These are phyloP conservation scores for Lycaena phlaeas DNA, from an alignment of 2,888 invertebrate species.

Conservation along the genomic window DNA sequence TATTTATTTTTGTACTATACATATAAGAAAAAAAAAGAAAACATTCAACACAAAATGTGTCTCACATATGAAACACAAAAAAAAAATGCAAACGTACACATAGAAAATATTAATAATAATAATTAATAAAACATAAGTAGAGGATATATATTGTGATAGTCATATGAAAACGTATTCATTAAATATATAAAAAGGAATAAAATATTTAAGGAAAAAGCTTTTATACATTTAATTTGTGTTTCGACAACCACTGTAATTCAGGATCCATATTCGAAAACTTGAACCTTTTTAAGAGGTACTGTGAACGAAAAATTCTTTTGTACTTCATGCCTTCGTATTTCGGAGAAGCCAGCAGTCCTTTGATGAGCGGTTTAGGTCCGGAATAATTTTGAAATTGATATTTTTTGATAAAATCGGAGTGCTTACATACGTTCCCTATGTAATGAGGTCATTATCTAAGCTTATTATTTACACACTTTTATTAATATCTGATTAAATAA, in stretches of 20 bases:
- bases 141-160: too few species aligned
- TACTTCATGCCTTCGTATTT: conserved; percentile 23
- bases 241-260: conserved; percentile 10
- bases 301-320: conserved; percentile 24
- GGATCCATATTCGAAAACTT: conserved; percentile 20
- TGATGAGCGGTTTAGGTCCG: conserved; percentile 21
- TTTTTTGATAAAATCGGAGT: conserved; percentile 10
- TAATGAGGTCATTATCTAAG: conserved; percentile 2
- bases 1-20: too few species aligned
- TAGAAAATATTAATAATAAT: too few species aligned
- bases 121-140: too few species aligned
- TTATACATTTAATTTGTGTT: conserved; percentile 7
- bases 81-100: too few species aligned
- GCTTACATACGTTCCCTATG: conserved; percentile 1
- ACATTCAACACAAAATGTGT: too few species aligned
- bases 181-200: too few species aligned
- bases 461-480: not conserved
- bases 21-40: too few species aligned
- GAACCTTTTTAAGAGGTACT: conserved; percentile 24
- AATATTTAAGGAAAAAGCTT: conserved; percentile 12
- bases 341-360: conserved; percentile 18
- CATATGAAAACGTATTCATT: too few species aligned
- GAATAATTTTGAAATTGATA: conserved; percentile 24
- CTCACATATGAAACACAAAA: too few species aligned
- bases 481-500: too few species aligned